Evolutionary conservation across 2,888 invertebrate species (phyloP), one percentile per base, ranked within the genome.

Genomic region (Merodon equestris): DNA sequence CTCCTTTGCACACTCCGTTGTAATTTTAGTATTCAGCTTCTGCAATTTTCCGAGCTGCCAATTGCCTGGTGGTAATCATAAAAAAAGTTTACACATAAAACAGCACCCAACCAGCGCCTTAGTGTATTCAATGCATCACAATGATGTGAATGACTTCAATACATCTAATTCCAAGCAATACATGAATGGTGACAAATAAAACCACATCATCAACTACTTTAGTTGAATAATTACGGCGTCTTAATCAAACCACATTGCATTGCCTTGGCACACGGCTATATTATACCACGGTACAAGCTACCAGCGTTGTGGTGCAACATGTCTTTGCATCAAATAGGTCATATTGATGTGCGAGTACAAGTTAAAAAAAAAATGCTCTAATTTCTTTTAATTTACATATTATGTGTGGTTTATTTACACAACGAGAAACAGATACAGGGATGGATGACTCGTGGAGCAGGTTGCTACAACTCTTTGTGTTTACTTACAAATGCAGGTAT

Each of bases 221-320:
- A 27, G 60, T 50, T 76, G 60, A 76, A 76, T 72, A 72, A 76
- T 72, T 66, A 27, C 7, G 3, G 2, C 27, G 2, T 27, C 66
- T 27, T 27, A 56, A 66, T 57, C 56, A 76, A 67, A 66, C 76
- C 76, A 18, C 76, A 76, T 48, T 45, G n/a, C 60, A 40, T 72
- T 76, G 66, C 54, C 5, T 56, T 27, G 27, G 36, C 17, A 17
- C 19, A 19, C 53, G 48, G 51, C 10, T 18, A 42, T 7, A 27
- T 27, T 27, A 27, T 4, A 27, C 27, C 27, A 7, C 27, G n/a
- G n/a, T n/a, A n/a, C n/a, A n/a, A n/a, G n/a, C n/a, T n/a, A 27
- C 27, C 58, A 27, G 45, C 45, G 42, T 51, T 44, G 58, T 75
- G 58, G 51, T 70, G 54, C 34, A 63, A 75, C 63, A 53, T 45